Conservation (phyloP, 2,888 invertebrate genomes). For the Acronicta aceris region DNA sequence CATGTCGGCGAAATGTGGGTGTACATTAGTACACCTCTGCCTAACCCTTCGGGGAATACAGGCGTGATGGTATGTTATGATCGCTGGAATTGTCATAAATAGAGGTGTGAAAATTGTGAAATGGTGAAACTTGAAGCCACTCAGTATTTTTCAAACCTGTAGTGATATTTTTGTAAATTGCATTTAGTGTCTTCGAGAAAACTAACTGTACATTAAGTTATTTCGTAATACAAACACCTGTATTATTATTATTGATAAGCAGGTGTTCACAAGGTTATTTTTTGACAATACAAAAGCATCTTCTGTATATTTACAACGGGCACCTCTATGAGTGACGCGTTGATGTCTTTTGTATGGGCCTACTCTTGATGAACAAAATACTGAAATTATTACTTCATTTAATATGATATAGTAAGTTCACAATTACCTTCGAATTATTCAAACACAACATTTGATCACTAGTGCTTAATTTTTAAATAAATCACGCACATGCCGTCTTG, state of each 20-base stretch:
- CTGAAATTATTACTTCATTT: background rate
- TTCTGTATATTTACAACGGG: background rate
- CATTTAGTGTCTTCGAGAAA: constrained; percentile 47
- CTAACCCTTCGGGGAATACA: too few relatives aligned
- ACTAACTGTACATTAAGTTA: constrained; percentile 51
- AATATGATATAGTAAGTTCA: constrained; percentile 6
- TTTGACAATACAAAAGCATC: constrained; percentile 3
- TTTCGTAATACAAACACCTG: too few relatives aligned
- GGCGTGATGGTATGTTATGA: too few relatives aligned
- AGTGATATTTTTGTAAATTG: too few relatives aligned
- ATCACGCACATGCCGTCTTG: constrained; percentile 68
- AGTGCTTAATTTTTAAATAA: constrained; percentile 66
- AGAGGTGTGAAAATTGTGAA: too few relatives aligned
- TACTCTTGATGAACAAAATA: background rate
- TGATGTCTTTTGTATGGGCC: constrained; percentile 54
- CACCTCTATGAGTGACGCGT: constrained; percentile 22
- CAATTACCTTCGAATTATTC: constrained; percentile 44
- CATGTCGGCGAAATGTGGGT: too few relatives aligned
- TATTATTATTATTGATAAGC: constrained; percentile 16
- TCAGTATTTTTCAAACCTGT: too few relatives aligned
- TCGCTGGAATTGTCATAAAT: too few relatives aligned
- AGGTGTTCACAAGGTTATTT: constrained; percentile 38
- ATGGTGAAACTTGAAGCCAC: too few relatives aligned
- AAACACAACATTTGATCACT: constrained; percentile 47
- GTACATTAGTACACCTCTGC: too few relatives aligned